phyloP scores from a whole-genome alignment of 37 sponge, comb jelly and placozoan genomes.

The Hexactinellida sp. region DNA sequence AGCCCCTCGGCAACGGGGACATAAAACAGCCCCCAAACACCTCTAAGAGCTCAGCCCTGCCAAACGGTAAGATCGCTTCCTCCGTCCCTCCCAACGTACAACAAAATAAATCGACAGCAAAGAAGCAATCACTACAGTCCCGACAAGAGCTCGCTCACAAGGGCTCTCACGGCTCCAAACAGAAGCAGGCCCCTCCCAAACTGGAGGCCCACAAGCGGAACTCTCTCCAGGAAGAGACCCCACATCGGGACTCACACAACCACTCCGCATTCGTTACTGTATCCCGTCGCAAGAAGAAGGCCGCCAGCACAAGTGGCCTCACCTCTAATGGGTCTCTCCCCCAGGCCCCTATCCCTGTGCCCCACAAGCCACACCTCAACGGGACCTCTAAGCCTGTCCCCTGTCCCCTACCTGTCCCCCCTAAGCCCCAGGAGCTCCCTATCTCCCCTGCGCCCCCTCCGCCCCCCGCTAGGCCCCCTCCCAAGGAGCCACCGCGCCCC shows the following conservation, averaged over 20 bases:
- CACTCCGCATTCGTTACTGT: not conserved
- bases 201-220: not conserved
- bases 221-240: not conserved
- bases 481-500: not conserved
- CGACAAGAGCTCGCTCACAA: not conserved
- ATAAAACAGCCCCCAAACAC: not conserved
- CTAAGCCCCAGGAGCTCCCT: not conserved
- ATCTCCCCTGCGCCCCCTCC: not conserved
- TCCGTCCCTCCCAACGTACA: not conserved
- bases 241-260: not conserved
- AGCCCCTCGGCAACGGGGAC: not conserved
- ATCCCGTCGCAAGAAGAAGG: not conserved
- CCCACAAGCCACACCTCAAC: not conserved
- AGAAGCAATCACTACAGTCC: not conserved
- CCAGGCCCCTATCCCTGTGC: not conserved
- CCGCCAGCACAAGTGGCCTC: not conserved
- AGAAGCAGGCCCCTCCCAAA: not conserved
- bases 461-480: not conserved
- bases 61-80: not conserved
- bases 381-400: slow-evolving; percentile 9
- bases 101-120: not conserved
- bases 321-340: not conserved
- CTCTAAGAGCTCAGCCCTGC: not conserved
- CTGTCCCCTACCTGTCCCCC: not conserved
- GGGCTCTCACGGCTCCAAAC: not conserved